Conservation (phyloP, 2,888 invertebrate species). For the Epinotia bilunana region DNA sequence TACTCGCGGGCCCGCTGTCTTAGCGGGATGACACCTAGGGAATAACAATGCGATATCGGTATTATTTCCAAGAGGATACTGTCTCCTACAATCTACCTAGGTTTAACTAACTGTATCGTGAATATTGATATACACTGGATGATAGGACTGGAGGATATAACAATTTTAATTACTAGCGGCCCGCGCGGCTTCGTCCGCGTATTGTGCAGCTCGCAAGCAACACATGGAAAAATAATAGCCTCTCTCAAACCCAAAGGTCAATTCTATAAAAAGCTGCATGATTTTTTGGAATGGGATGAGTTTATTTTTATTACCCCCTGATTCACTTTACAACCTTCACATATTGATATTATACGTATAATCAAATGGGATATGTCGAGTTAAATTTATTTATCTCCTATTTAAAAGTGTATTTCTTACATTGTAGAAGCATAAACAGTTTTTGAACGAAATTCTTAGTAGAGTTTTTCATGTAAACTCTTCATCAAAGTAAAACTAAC, state of each 20-base stretch:
- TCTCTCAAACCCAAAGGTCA: too few relatives aligned
- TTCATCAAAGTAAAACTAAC: conserved; percentile 14
- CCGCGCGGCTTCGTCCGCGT: too few relatives aligned
- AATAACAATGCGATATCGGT: neutral
- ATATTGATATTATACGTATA: neutral
- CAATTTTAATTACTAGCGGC: neutral
- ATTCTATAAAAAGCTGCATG: too few relatives aligned
- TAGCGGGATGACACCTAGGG: neutral
- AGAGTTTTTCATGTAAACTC: neutral
- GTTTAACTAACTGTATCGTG: neutral
- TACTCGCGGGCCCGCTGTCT: conserved; percentile 2
- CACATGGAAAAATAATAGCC: too few relatives aligned
- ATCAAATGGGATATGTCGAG: neutral
- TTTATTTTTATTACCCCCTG: too few relatives aligned
- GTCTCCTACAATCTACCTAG: neutral
- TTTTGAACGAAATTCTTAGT: neutral
- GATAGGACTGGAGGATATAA: neutral
- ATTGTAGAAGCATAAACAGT: neutral
- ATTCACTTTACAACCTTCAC: too few relatives aligned
- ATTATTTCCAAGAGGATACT: neutral
- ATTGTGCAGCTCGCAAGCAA: too few relatives aligned
- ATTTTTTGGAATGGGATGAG: too few relatives aligned
- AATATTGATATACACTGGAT: neutral
- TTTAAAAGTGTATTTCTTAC: neutral
- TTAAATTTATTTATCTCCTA: neutral